These are phyloP conservation scores for Naja naja DNA, from an alignment of 2,113 vertebrate genomes.

Conservation along the genomic window DNA sequence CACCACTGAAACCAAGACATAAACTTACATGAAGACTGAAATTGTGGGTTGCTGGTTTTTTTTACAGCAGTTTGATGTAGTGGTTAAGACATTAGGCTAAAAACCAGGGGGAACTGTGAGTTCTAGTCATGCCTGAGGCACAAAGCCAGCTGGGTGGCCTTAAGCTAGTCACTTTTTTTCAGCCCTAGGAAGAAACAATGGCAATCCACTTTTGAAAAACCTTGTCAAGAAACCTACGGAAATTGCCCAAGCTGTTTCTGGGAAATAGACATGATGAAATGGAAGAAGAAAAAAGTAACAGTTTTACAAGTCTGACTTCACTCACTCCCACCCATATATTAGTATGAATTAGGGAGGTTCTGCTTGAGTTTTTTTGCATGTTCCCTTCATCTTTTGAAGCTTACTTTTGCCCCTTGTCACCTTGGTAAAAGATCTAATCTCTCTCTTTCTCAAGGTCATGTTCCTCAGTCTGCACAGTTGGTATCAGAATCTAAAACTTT, in stretches of 20 bases:
- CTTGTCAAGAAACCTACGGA: neutral
- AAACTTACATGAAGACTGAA: neutral
- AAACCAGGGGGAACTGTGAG: neutral
- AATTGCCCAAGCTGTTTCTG: neutral
- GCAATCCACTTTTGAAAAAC: neutral
- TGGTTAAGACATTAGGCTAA: neutral
- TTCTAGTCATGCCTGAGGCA: neutral
- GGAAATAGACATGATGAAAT: neutral
- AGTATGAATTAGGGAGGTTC: neutral
- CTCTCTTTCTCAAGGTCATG: neutral
- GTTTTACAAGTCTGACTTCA: neutral
- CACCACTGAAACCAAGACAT: neutral
- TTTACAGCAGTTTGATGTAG: neutral
- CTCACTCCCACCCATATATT: neutral
- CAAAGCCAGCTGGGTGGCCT: neutral
- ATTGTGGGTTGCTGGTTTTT: neutral
- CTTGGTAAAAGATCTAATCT: neutral
- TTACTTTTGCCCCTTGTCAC: neutral
- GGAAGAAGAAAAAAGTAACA: neutral
- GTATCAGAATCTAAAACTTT: neutral
- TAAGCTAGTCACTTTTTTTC: neutral
- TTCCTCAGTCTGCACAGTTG: neutral
- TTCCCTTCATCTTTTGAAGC: neutral
- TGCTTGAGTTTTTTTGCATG: neutral
- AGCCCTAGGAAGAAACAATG: neutral